These are phyloP conservation scores for Mormoops blainvillei DNA, from an alignment of 2,113 vertebrate genomes.

Conservation along the genomic window DNA sequence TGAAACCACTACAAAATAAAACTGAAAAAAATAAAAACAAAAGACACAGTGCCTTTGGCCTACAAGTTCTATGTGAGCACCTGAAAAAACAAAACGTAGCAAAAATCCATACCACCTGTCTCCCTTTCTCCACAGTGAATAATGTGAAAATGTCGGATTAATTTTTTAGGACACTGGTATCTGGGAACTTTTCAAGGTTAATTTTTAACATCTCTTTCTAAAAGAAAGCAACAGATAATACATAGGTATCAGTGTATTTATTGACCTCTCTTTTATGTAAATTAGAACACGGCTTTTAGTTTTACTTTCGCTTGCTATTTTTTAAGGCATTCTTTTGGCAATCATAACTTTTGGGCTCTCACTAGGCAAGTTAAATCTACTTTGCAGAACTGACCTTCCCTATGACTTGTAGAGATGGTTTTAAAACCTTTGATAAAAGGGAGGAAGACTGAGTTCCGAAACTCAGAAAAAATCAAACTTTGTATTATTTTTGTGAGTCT, in stretches of 20 bases:
- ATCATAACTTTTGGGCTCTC: neutral
- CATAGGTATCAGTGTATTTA: neutral
- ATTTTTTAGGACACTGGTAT: neutral
- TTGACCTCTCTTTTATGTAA: neutral
- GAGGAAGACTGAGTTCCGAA: neutral
- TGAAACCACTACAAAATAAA: neutral
- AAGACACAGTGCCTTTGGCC: neutral
- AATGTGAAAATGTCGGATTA: neutral
- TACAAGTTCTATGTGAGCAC: neutral
- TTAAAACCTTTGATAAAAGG: neutral
- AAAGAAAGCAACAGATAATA: neutral
- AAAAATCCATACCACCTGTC: neutral
- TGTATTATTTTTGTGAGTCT: neutral
- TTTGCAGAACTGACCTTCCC: neutral
- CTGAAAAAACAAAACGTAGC: slow-evolving; percentile 42
- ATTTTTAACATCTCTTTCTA: neutral
- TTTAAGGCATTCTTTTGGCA: neutral
- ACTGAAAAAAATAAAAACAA: neutral
- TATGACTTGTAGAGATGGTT: neutral
- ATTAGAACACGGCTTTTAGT: neutral
- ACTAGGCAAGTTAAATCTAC: neutral
- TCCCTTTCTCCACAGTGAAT: neutral
- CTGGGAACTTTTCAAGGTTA: neutral
- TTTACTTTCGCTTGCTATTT: neutral
- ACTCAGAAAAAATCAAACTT: slow-evolving; percentile 9